Evolutionary conservation across 1,140 invertebrate genomes (phyloP).

Genomic region (Chionoecetes opilio): DNA sequence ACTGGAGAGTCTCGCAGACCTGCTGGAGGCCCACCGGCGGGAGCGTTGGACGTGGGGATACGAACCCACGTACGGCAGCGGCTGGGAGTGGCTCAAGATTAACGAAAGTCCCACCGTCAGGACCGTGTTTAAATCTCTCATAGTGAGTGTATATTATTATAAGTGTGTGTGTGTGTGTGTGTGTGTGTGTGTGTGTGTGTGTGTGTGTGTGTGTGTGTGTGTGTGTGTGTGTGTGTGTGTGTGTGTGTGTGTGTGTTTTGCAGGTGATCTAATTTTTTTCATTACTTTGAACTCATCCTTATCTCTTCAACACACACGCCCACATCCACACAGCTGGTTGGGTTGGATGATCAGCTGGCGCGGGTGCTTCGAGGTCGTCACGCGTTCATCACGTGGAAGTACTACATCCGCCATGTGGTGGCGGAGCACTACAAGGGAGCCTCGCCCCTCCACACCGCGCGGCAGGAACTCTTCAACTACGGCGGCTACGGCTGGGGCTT

Average conservation of each 20-base stretch:
- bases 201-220: too few species aligned
- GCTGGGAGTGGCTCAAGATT: slow-evolving; percentile 75
- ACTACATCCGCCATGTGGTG: slow-evolving; percentile 63
- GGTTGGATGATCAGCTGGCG: slow-evolving; percentile 52
- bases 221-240: too few species aligned
- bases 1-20: slow-evolving; percentile 61
- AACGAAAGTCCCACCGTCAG: slow-evolving; percentile 67
- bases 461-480: slow-evolving; percentile 72
- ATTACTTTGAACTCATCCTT: not conserved
- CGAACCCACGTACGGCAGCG: slow-evolving; percentile 71
- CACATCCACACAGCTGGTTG: slow-evolving; percentile 37
- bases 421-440: slow-evolving; percentile 46
- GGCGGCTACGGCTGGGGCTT: slow-evolving; percentile 74
- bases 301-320: not conserved
- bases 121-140: slow-evolving; percentile 55
- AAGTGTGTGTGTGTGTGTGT: not conserved
- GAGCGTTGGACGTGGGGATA: slow-evolving; percentile 72
- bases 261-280: not conserved
- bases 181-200: not conserved
- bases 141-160: too few species aligned
- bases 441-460: slow-evolving; percentile 66
- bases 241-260: too few species aligned
- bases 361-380: slow-evolving; percentile 56
- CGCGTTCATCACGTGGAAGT: slow-evolving; percentile 76
- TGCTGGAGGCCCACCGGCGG: slow-evolving; percentile 48